Evolutionary conservation across 2,113 vertebrate species (phyloP).

Genomic region (Gymnogyps californianus): DNA sequence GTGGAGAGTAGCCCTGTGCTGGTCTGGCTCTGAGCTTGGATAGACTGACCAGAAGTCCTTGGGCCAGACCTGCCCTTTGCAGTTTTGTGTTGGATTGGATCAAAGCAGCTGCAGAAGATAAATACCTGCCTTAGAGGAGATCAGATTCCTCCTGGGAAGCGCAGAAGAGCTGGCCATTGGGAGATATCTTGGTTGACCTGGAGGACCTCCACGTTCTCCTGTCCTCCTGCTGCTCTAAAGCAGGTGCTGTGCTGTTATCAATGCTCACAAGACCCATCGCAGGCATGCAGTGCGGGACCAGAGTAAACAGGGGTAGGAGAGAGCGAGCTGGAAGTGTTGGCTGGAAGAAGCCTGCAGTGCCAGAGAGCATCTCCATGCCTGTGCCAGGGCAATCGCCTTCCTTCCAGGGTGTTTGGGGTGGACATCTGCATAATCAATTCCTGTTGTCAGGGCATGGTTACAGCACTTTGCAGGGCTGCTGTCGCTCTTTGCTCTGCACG

Average conservation of each 20-base stretch:
- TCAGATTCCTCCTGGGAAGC: neutral
- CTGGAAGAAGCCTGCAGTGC: neutral
- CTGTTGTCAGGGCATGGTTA: neutral
- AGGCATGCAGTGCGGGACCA: neutral
- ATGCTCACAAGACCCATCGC: neutral
- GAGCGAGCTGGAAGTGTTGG: neutral
- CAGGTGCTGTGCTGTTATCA: neutral
- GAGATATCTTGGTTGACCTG: neutral
- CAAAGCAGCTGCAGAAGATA: neutral
- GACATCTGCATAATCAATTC: neutral
- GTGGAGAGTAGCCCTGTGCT: neutral
- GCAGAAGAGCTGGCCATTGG: neutral
- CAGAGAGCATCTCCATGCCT: neutral
- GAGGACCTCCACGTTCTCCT: neutral
- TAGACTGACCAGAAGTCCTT: neutral
- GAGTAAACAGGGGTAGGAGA: neutral
- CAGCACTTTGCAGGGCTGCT: neutral
- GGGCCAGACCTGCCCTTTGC: neutral
- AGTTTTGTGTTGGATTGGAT: neutral
- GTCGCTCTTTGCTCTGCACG: neutral
- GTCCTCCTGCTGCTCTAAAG: neutral
- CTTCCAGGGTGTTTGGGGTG: neutral
- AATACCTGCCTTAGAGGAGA: neutral
- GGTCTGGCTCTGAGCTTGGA: neutral
- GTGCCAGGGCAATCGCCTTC: accelerated